Base-by-base conservation (phyloP, 2,113 vertebrate species). In the Phyllostomus discolor region DNA sequence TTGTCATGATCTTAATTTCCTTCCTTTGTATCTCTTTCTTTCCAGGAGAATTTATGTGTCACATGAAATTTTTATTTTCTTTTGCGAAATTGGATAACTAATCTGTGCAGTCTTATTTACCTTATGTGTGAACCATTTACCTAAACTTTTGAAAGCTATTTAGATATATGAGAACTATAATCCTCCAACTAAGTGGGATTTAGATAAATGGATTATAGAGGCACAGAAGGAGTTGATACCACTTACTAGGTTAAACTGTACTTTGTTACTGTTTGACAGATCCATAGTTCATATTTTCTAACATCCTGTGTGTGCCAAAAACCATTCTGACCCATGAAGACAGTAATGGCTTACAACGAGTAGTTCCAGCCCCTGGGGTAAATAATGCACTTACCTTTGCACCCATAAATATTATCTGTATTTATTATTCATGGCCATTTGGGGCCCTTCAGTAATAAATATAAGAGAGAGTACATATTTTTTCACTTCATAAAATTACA, bases 371-470 rank as follows among this genome's bases (percentile, higher is more conserved):
- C 95, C 95, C 87, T 78, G 62, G 94, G 69, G 90, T 93, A 93
- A 96, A 97, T 94, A 96, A 97, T 90, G 91, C 92, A 94, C 88
- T 97, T 98, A 92, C 91, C 59, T 97, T 94, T 94, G 35, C 94
- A 69, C 19, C 78, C 75, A 75, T 97, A 97, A 97, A 97, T 97
- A 97, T 85, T 92, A 84, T 82, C 35, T 90, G 35, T 93, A 96
- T 96, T 96, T 97, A 96, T 98, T 96, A 97, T 98, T 97, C 95
- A 97, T 97, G 97, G 87, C 87, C 93, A 94, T 96, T 97, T 87
- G 90, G 57, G 79, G 70, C 41, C 78, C 43, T 69, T 97, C 96
- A 96, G 89, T 94, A 95, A 96, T 91, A 79, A 88, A 93, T 70
- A 82, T 81, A 73, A 73, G 31, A 81, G 62, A 90, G 78, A 97